phyloP scores from a whole-genome alignment of 2,797 vertebrate species.

The Mallotus villosus region DNA sequence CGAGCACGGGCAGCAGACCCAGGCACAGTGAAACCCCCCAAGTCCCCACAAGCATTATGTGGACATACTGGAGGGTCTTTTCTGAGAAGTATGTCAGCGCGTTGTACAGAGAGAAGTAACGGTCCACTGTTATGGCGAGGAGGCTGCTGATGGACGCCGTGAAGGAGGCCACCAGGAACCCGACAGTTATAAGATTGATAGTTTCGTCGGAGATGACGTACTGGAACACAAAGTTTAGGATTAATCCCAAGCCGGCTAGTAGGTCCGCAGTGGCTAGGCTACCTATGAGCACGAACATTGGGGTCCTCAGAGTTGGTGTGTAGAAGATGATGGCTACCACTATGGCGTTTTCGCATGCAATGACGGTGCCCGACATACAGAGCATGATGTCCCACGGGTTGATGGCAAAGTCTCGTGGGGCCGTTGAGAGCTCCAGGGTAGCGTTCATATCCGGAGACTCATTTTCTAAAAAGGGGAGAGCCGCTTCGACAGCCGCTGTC shows the following conservation, averaged over 20 bases:
- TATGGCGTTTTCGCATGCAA: conserved; percentile 95
- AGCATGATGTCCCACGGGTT: conserved; percentile 98
- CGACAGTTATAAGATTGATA: conserved; percentile 91
- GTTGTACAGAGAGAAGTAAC: conserved; percentile 95
- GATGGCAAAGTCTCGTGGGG: conserved; percentile 73
- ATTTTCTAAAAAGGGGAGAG: conserved; percentile 59
- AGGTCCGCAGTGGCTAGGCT: conserved; percentile 96
- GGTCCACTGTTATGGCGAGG: conserved; percentile 94
- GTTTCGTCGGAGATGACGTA: conserved; percentile 94
- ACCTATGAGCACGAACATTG: conserved; percentile 96
- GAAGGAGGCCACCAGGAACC: conserved; percentile 96
- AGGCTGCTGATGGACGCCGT: conserved; percentile 95
- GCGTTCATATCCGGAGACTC: conserved; percentile 65
- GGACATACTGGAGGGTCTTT: conserved; percentile 89
- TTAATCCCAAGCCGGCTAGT: conserved; percentile 92
- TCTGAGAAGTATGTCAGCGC: conserved; percentile 97
- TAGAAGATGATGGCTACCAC: conserved; percentile 96
- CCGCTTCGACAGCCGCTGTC: conserved; percentile 65
- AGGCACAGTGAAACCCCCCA: conserved; percentile 92
- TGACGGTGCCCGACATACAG: conserved; percentile 94
- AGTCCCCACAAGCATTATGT: conserved; percentile 86
- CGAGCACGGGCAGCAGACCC: conserved; percentile 89
- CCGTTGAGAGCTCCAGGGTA: conserved; percentile 68
- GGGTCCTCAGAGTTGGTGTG: conserved; percentile 89
- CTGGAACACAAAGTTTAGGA: conserved; percentile 96